phyloP scores from a whole-genome alignment of 1,140 invertebrate genomes.

The Theocolax elegans region DNA sequence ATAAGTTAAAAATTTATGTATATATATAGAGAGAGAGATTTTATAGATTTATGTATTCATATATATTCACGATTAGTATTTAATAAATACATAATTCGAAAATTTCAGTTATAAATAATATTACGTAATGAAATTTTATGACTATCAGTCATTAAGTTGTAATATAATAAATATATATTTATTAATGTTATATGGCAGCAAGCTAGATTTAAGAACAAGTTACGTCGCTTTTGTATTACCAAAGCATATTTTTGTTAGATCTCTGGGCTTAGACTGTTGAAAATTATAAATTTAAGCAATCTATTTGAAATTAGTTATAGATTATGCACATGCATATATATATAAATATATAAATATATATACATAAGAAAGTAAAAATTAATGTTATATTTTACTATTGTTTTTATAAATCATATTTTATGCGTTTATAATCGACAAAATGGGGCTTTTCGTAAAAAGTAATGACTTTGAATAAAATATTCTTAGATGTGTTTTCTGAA shows the following conservation, averaged over 20 bases:
- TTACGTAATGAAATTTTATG: slow-evolving; percentile 14
- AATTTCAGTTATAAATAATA: slow-evolving; percentile 16
- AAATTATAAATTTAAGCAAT: slow-evolving; percentile 27
- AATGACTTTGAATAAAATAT: slow-evolving; percentile 17
- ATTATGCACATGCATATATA: no score
- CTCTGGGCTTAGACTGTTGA: slow-evolving; percentile 28
- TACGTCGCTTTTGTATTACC: slow-evolving; percentile 38
- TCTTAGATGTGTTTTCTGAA: neutral
- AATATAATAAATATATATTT: slow-evolving; percentile 32
- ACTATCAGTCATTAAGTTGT: slow-evolving; percentile 12
- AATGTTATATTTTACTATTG: slow-evolving; percentile 17
- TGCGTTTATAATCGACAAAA: slow-evolving; percentile 23
- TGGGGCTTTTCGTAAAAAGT: neutral
- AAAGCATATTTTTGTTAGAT: slow-evolving; percentile 42
- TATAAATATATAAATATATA: no score
- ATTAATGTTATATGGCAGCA: slow-evolving; percentile 35
- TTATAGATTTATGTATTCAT: slow-evolving; percentile 32
- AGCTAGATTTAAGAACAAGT: slow-evolving; percentile 32
- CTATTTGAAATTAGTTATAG: slow-evolving; percentile 31
- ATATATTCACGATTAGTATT: neutral
- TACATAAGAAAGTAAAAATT: slow-evolving; percentile 10
- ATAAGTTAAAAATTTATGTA: slow-evolving; percentile 15
- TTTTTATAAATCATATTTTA: slow-evolving; percentile 36
- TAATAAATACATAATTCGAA: neutral
- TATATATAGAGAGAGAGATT: no score